Evolutionary conservation across 1,140 invertebrate species (phyloP).

Genomic region (Cyrtorhinus lividipennis): DNA sequence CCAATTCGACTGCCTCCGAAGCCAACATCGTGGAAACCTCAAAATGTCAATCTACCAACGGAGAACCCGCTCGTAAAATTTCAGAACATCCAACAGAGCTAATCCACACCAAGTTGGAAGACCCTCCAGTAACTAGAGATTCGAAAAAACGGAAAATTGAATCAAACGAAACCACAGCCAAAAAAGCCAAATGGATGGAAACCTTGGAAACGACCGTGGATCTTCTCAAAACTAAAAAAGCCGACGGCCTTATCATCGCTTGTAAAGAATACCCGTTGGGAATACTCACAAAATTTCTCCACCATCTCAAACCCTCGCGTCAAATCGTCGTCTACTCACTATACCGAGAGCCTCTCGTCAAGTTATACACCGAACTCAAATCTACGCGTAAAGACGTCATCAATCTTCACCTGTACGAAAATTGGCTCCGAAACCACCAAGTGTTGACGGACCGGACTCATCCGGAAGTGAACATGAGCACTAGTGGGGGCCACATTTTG

Average conservation of each 20-base stretch:
- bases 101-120: background rate
- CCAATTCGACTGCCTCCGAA: background rate
- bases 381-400: conserved; percentile 41
- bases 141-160: background rate
- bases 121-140: background rate
- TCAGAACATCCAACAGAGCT: background rate
- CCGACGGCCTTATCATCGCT: conserved; percentile 64
- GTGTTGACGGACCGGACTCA: conserved; percentile 69
- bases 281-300: conserved; percentile 56
- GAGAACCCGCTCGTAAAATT: background rate
- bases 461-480: conserved; percentile 63
- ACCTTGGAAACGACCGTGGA: conserved; percentile 45
- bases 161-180: conserved; percentile 24
- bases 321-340: conserved; percentile 71
- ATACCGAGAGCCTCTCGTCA: conserved; percentile 63
- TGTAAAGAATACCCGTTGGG: conserved; percentile 71
- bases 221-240: conserved; percentile 39
- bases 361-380: conserved; percentile 63
- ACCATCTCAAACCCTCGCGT: conserved; percentile 57
- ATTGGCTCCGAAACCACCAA: conserved; percentile 81
- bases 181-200: conserved; percentile 46
- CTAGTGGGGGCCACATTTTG: conserved; percentile 41
- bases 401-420: conserved; percentile 62
- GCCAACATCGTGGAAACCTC: background rate
- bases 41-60: background rate